Conservation (phyloP, 1,140 invertebrate genomes). For the Cephus cinctus region DNA sequence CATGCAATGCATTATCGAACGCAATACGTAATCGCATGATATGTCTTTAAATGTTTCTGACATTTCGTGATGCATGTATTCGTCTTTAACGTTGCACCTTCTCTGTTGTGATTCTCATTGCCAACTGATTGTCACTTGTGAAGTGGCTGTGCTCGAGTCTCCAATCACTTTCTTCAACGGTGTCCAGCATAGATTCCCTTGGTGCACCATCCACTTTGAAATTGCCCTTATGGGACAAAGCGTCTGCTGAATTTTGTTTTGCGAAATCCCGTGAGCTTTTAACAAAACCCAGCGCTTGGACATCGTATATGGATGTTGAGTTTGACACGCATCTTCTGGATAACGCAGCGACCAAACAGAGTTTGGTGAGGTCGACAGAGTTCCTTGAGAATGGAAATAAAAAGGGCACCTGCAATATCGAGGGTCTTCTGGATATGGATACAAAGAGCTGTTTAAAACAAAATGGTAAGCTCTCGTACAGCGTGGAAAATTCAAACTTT, state of each 20-base stretch:
- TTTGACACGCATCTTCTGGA: constrained; percentile 43
- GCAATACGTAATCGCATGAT: too few species aligned
- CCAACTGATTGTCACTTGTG: background rate
- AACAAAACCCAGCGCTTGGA: constrained; percentile 58
- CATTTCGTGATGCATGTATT: constrained; percentile 3
- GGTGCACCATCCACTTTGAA: constrained; percentile 57
- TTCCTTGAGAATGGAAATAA: constrained; percentile 45
- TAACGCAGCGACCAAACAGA: constrained; percentile 37
- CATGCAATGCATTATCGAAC: too few species aligned
- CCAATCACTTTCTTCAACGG: constrained; percentile 54
- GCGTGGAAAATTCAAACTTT: constrained; percentile 27
- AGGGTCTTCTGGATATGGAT: constrained; percentile 6
- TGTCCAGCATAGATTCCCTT: constrained; percentile 55
- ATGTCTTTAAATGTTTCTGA: constrained; percentile 11
- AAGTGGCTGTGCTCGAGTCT: constrained; percentile 61
- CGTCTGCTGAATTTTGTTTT: constrained; percentile 72
- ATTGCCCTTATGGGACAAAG: constrained; percentile 70
- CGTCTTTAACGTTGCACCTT: constrained; percentile 5
- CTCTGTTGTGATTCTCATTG: too few species aligned
- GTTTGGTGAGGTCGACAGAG: constrained; percentile 46
- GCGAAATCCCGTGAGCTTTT: constrained; percentile 69
- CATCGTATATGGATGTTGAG: constrained; percentile 48
- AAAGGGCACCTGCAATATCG: constrained; percentile 24
- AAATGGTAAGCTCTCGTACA: constrained; percentile 38
- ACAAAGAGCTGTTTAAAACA: constrained; percentile 24